Percentiles rank a stretch among this genome's conserved stretches.
Conservation (phyloP, 2,113 vertebrate genomes). For the Candoia aspera region DNA sequence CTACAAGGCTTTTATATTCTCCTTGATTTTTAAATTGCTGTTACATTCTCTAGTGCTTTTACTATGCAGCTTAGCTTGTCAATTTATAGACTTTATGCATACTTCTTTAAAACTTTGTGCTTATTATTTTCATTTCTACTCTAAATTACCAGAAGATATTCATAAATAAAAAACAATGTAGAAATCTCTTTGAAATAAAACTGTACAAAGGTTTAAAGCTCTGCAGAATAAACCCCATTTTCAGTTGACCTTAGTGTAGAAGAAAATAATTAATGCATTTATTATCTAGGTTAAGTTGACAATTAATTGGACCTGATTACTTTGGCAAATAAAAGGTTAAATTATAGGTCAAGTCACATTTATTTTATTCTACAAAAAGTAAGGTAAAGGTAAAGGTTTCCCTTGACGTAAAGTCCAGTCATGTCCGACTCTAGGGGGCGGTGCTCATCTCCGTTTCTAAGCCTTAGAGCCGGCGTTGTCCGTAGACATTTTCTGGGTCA, state of each 20-base stretch:
- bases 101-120: not conserved
- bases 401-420: too few relatives aligned
- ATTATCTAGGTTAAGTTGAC: not conserved
- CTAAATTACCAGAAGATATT: not conserved
- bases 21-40: not conserved
- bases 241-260: not conserved
- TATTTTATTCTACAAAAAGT: too few relatives aligned
- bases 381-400: too few relatives aligned
- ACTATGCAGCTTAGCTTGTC: not conserved
- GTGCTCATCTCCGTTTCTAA: too few relatives aligned
- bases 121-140: not conserved
- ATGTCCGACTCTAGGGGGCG: too few relatives aligned
- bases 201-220: not conserved
- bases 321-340: not conserved
- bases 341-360: not conserved
- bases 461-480: too few relatives aligned
- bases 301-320: not conserved
- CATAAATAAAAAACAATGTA: not conserved
- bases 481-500: too few relatives aligned
- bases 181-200: not conserved
- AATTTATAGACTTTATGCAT: not conserved
- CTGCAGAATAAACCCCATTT: not conserved
- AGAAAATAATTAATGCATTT: not conserved
- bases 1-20: not conserved
- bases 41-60: not conserved